Percentiles rank a stretch among this genome's conserved stretches.
phyloP scores from a whole-genome alignment of 2,113 vertebrate species.

The Bambusicola thoracicus region DNA sequence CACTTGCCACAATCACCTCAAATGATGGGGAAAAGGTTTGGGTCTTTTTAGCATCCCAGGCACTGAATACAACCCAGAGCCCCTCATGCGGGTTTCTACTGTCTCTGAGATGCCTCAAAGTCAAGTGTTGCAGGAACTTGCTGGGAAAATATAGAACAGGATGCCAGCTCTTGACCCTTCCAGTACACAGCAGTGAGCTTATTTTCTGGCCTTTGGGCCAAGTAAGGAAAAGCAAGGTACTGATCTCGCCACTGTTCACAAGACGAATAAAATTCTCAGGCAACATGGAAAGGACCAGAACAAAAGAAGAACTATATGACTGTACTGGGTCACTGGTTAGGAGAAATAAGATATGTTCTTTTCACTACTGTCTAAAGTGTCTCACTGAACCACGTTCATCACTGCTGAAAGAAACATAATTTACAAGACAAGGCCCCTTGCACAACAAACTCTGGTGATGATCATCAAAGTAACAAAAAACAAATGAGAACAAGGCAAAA shows the following conservation, averaged over 20 bases:
- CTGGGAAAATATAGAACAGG: neutral
- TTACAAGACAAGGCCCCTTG: neutral
- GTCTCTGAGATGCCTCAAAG: neutral
- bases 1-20: neutral
- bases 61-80: neutral
- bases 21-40: rapidly evolving
- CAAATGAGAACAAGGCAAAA: neutral
- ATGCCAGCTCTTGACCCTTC: neutral
- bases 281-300: neutral
- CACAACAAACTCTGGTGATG: neutral
- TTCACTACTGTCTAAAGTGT: neutral
- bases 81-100: neutral
- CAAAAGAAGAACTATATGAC: neutral
- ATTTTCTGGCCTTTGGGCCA: neutral
- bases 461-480: neutral
- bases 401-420: neutral
- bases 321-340: neutral
- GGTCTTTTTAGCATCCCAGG: neutral
- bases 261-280: neutral
- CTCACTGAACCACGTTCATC: neutral
- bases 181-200: neutral
- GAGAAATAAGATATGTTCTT: neutral
- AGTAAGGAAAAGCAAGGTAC: neutral
- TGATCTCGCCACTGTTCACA: neutral
- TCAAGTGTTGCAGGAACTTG: neutral